These are phyloP conservation scores for Amphipoea lucens DNA, from an alignment of 2,888 invertebrate species.

Conservation along the genomic window DNA sequence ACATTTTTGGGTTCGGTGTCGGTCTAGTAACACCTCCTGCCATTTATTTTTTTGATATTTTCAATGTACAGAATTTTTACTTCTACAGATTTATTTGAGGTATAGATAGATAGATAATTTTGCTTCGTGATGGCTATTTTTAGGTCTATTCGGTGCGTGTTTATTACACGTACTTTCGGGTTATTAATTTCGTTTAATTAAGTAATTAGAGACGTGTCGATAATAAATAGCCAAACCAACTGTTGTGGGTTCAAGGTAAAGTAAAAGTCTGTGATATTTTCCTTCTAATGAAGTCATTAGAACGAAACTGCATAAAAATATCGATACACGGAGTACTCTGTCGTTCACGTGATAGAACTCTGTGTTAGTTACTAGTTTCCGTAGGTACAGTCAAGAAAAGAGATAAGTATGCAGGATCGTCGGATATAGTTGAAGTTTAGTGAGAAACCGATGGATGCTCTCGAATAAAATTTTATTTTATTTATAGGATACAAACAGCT, in stretches of 20 bases:
- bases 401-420: too few species aligned
- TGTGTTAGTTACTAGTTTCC: constrained; percentile 40
- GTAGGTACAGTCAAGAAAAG: not conserved
- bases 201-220: constrained; percentile 19
- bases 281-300: not conserved
- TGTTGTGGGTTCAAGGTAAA: not conserved
- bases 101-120: too few species aligned
- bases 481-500: too few species aligned
- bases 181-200: constrained; percentile 13
- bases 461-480: too few species aligned
- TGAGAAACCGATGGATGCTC: too few species aligned
- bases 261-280: too few species aligned
- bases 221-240: constrained; percentile 8
- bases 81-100: too few species aligned
- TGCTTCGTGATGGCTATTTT: constrained; percentile 9
- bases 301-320: constrained; percentile 9
- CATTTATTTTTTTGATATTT: too few species aligned
- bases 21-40: too few species aligned
- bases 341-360: constrained; percentile 15
- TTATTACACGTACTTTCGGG: not conserved
- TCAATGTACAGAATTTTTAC: too few species aligned
- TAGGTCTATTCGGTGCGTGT: constrained; percentile 4
- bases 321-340: constrained; percentile 11
- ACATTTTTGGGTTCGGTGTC: too few species aligned
- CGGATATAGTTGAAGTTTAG: too few species aligned